phyloP scores from a whole-genome alignment of 30 jellyfish, hydroid and myxozoan species.

The Rhopilema esculentum region DNA sequence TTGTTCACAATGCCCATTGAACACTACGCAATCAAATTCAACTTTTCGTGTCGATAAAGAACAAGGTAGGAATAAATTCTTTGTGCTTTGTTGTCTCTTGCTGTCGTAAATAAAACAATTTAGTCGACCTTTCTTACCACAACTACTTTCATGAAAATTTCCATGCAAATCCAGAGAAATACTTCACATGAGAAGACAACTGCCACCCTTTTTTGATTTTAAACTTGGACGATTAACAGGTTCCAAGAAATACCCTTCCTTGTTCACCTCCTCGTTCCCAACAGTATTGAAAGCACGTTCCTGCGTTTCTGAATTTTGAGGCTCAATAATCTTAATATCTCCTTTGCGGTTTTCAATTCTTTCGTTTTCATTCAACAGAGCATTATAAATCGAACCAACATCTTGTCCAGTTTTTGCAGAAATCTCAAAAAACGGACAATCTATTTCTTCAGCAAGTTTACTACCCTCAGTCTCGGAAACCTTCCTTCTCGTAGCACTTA shows the following conservation, averaged over 20 bases:
- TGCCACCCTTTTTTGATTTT: background rate
- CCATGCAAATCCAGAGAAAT: background rate
- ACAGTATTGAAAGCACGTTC: no score
- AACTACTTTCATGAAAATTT: no score
- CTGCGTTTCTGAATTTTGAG: background rate
- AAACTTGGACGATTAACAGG: background rate
- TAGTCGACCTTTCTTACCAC: no score
- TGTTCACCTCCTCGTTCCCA: no score
- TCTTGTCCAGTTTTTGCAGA: slow-evolving; percentile 55
- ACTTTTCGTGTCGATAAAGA: no score
- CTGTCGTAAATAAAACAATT: no score
- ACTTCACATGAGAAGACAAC: background rate
- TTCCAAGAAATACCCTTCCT: background rate
- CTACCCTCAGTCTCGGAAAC: slow-evolving; percentile 64
- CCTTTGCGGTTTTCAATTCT: slow-evolving; percentile 1
- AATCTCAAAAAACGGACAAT: slow-evolving; percentile 69
- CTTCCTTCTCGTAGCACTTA: slow-evolving; percentile 53
- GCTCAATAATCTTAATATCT: background rate
- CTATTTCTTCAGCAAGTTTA: slow-evolving; percentile 39
- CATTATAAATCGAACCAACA: slow-evolving; percentile 28
- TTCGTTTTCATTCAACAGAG: slow-evolving; percentile 36
- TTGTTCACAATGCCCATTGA: no score
- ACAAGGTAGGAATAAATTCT: no score
- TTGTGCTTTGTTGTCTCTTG: no score
- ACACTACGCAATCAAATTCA: no score